Evolutionary conservation across 2,888 invertebrate species (phyloP).

Genomic region (Drosophila planitibia): DNA sequence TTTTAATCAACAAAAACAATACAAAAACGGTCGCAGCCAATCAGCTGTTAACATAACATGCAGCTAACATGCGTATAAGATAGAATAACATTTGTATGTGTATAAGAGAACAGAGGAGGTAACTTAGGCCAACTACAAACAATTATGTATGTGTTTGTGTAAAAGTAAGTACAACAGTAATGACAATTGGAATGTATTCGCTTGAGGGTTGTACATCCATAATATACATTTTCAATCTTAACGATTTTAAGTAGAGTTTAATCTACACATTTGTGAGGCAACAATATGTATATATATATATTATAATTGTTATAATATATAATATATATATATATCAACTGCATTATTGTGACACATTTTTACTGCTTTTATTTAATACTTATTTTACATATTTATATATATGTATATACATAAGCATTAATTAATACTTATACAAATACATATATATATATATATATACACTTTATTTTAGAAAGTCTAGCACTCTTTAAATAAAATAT

Average conservation of each 20-base stretch:
- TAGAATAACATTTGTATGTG: conserved; percentile 14
- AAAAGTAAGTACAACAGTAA: conserved; percentile 20
- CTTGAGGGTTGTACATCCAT: conserved; percentile 1
- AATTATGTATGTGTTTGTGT: conserved; percentile 14
- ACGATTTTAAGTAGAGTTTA: background rate
- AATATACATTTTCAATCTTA: conserved; percentile 2
- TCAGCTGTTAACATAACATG: conserved; percentile 1
- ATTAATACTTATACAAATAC: background rate
- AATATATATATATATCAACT: background rate
- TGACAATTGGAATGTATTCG: conserved; percentile 42
- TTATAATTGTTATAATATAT: background rate
- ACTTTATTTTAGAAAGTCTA: background rate
- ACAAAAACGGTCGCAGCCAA: conserved; percentile 23
- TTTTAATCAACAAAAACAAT: conserved; percentile 35
- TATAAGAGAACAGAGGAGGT: conserved; percentile 11
- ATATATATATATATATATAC: background rate
- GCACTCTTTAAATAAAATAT: background rate
- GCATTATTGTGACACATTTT: conserved; percentile 20
- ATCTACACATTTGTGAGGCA: background rate
- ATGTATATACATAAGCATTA: conserved; percentile 19
- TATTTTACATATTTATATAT: conserved; percentile 19
- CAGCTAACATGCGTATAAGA: background rate
- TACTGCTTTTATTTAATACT: conserved; percentile 34
- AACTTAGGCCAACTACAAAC: conserved; percentile 16
- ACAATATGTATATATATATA: conserved; percentile 2